Evolutionary conservation across 2,113 vertebrate genomes (phyloP), one percentile per base, ranked within the genome.

Genomic region (Merops nubicus): DNA sequence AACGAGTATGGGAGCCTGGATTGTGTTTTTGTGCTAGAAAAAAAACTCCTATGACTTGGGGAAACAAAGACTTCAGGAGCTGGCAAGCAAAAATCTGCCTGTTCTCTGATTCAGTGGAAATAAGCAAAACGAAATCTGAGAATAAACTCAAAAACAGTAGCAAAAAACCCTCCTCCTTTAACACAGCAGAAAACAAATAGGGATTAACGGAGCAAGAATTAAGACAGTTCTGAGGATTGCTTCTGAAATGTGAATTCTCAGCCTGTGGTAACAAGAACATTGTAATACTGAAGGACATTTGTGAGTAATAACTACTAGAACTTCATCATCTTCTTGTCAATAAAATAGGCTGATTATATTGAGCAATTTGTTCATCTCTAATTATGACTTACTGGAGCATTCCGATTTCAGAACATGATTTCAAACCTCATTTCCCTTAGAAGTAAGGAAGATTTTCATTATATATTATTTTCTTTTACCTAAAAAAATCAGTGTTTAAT

Each of bases 381-480:
- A 93, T 80, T 83, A 91, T 56, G 21, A 74, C 17, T 83, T 73
- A 51, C 12, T 63, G 54, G 14, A 85, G 26, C 11, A 63, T 50
- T 91, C 54, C 89, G 82, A 91, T 86, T 85, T 60, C 72, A 88
- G 59, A 94, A 91, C 12, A 63, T 83, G 85, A 93, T 95, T 91
- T 93, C 60, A 80, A 47, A 85, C 4, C 26, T 74, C 18, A 34
- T 76, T 83, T 96, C 59, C 75, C 68, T 85, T 77, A 60, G 87
- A 29, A 82, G 54, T 40, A 67, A 91, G 10, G 14, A 31, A 8
- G 7, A 43, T 54, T 92, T 92, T 85, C 15, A 83, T 77, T 65
- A 54, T 69, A n/a, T 54, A 43, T 74, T 70, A 68, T 63, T 70
- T 34, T 77, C 17, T 85, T 85, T 86, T 40, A 65, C 23, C 17